Evolutionary conservation across 2,113 vertebrate genomes (phyloP).

Genomic region (Mirounga angustirostris): DNA sequence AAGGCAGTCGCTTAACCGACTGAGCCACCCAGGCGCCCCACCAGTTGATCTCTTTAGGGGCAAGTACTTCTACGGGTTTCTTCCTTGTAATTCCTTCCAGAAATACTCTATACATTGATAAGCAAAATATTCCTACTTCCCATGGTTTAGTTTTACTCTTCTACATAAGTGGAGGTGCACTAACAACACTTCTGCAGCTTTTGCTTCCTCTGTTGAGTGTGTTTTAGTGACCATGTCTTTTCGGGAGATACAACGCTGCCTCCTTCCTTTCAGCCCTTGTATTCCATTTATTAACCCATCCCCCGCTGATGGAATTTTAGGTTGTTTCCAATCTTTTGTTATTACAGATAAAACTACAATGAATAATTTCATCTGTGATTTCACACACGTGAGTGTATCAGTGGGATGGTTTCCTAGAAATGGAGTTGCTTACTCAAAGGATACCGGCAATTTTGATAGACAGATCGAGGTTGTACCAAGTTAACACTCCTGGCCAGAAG

Average conservation of each 20-base stretch:
- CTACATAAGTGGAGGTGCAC: not conserved
- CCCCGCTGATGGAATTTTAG: conserved; percentile 72
- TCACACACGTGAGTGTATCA: conserved; percentile 50
- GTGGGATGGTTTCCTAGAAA: conserved; percentile 69
- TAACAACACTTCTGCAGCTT: not conserved
- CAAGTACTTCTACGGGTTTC: not conserved
- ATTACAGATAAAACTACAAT: conserved; percentile 66
- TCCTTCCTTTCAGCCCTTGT: conserved; percentile 26
- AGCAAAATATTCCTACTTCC: conserved; percentile 17
- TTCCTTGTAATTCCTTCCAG: conserved; percentile 23
- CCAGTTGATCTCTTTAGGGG: not conserved
- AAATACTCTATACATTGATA: conserved; percentile 21
- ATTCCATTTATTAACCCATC: conserved; percentile 42
- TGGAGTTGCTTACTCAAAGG: conserved; percentile 57
- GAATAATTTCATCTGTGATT: conserved; percentile 73
- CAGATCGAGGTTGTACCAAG: not conserved
- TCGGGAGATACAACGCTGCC: not conserved
- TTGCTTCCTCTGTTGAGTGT: not conserved
- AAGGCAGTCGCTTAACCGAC: too few species aligned
- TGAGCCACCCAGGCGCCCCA: too few species aligned
- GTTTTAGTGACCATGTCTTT: conserved; percentile 8
- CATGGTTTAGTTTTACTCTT: conserved; percentile 23
- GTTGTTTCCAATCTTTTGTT: conserved; percentile 77
- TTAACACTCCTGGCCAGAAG: not conserved
- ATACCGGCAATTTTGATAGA: conserved; percentile 21